Percentiles rank a stretch among this genome's conserved stretches.
These are phyloP conservation scores for Vanacampus margaritifer DNA, from an alignment of 2,113 vertebrate genomes.

Conservation along the genomic window DNA sequence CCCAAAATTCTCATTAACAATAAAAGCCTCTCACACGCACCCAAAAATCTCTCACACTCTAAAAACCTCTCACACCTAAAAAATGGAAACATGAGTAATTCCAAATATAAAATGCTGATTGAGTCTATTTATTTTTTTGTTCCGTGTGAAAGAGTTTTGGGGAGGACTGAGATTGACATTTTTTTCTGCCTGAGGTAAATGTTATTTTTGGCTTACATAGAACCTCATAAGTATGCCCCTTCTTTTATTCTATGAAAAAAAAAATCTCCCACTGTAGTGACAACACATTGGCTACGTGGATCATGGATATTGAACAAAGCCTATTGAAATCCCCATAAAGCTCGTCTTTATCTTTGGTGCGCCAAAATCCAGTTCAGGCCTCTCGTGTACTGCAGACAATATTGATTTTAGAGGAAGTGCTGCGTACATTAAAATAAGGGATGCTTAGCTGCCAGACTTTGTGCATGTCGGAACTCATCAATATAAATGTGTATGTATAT, in stretches of 20 bases:
- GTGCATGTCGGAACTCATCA: conserved; percentile 8
- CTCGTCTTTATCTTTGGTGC: conserved; percentile 67
- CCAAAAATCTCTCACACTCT: no score
- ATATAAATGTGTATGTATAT: neutral
- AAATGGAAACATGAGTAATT: no score
- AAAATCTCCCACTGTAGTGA: neutral
- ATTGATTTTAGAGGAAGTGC: conserved; percentile 17
- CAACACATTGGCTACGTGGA: neutral
- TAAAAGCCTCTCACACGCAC: no score
- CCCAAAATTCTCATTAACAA: no score
- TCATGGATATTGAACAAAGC: conserved; percentile 8
- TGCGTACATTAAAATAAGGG: conserved; percentile 8
- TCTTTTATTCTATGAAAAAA: conserved; percentile 9
- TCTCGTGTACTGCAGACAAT: conserved; percentile 19
- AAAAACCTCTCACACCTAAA: no score
- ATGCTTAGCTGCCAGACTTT: neutral
- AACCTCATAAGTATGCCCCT: neutral
- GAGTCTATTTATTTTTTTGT: no score
- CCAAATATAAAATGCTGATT: no score
- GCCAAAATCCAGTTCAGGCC: conserved; percentile 39
- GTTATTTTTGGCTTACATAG: no score
- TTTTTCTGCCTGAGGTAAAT: no score
- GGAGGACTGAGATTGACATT: no score
- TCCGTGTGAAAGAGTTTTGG: no score
- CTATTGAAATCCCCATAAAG: conserved; percentile 41